A percentile compares a stretch with the other conserved stretches of the same genome.
phyloP scores from a whole-genome alignment of 2,113 vertebrate species.

The Etheostoma spectabile region DNA sequence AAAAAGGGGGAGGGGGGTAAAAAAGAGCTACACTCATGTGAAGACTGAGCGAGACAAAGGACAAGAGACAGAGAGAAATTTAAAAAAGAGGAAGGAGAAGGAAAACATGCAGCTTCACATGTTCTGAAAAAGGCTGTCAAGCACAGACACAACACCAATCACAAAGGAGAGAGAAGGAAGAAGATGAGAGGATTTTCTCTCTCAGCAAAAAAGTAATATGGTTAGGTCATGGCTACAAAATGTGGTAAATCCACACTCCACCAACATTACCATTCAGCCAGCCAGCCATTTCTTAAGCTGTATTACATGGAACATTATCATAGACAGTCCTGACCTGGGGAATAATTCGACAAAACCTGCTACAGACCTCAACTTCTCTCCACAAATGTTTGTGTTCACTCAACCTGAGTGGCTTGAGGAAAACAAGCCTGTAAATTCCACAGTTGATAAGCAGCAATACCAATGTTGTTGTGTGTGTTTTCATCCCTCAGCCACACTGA shows the following conservation, averaged over 20 bases:
- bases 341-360: slow-evolving; percentile 43
- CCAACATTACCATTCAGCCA: slow-evolving; percentile 45
- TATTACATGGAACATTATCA: slow-evolving; percentile 61
- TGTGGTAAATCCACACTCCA: slow-evolving; percentile 53
- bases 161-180: slow-evolving; percentile 1
- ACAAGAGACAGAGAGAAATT: slow-evolving; percentile 19
- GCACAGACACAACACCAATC: slow-evolving; percentile 42
- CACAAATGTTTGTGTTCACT: slow-evolving; percentile 45
- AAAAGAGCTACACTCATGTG: background rate
- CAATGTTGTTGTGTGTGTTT: slow-evolving; percentile 28
- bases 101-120: slow-evolving; percentile 31
- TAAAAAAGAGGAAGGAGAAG: slow-evolving; percentile 20
- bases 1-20: background rate
- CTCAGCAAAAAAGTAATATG: slow-evolving; percentile 26
- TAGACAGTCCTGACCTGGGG: slow-evolving; percentile 42
- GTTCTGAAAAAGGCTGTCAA: slow-evolving; percentile 22
- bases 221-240: slow-evolving; percentile 34
- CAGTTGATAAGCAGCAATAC: slow-evolving; percentile 57
- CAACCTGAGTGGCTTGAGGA: slow-evolving; percentile 35
- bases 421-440: slow-evolving; percentile 72
- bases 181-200: slow-evolving; percentile 18
- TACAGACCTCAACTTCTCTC: slow-evolving; percentile 38
- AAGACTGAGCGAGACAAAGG: slow-evolving; percentile 30
- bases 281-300: slow-evolving; percentile 55
- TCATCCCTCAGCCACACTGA: slow-evolving; percentile 7